Percentiles rank a stretch among this genome's conserved stretches.
These are phyloP conservation scores for Bubo blakistoni DNA, from an alignment of 2,113 vertebrate genomes.

Conservation along the genomic window DNA sequence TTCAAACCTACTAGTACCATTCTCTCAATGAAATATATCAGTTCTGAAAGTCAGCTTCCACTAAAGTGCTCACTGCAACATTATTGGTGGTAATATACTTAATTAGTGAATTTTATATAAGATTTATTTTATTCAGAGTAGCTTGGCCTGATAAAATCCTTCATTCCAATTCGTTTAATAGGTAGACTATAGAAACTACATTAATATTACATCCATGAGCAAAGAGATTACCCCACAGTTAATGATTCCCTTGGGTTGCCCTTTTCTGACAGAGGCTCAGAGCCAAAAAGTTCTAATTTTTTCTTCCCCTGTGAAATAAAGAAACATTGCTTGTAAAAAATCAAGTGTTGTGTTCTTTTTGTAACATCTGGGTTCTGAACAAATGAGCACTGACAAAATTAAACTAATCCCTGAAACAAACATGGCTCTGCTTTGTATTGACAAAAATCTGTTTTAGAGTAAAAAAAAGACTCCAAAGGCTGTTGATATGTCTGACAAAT, in stretches of 20 bases:
- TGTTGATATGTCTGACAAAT: neutral
- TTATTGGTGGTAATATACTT: constrained; percentile 67
- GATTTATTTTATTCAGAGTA: constrained; percentile 60
- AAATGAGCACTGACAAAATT: neutral
- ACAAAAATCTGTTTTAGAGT: neutral
- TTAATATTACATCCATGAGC: constrained; percentile 43
- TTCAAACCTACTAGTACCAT: constrained; percentile 18
- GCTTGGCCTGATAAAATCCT: constrained; percentile 53
- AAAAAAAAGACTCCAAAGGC: neutral
- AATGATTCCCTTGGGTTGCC: neutral
- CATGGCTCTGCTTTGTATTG: neutral
- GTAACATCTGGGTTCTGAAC: neutral
- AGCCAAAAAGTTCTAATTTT: neutral
- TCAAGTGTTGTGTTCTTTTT: neutral
- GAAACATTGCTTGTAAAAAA: neutral
- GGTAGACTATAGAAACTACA: constrained; percentile 44
- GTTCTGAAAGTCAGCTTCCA: constrained; percentile 64
- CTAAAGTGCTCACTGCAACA: constrained; percentile 65
- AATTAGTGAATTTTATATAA: constrained; percentile 67
- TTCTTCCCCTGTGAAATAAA: neutral
- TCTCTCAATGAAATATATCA: constrained; percentile 71
- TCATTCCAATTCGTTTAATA: constrained; percentile 55
- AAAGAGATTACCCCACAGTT: constrained; percentile 26
- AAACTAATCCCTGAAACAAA: neutral
- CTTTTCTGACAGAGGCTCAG: constrained; percentile 15